These are phyloP conservation scores for Phallusia fumigata DNA, from an alignment of 23 tunicate species.

Conservation along the genomic window DNA sequence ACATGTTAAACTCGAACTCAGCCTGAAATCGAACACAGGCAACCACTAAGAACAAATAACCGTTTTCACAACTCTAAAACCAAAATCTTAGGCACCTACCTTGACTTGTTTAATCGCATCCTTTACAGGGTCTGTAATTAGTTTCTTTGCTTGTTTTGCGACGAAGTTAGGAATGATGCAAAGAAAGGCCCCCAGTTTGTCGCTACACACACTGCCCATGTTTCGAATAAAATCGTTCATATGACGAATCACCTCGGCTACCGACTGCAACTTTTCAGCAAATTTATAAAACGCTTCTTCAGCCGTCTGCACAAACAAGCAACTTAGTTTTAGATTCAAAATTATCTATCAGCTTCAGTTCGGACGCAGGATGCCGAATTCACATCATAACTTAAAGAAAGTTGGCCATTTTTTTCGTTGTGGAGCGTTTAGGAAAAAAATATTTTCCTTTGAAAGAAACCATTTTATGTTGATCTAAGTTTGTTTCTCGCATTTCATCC, in stretches of 20 bases:
- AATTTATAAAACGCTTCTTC: constrained; percentile 51
- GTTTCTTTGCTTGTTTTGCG: constrained; percentile 57
- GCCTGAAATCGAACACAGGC: constrained; percentile 17
- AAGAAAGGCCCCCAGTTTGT: constrained; percentile 48
- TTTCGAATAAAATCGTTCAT: constrained; percentile 46
- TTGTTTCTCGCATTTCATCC: no score
- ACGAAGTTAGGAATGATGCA: constrained; percentile 72
- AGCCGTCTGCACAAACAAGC: constrained; percentile 49
- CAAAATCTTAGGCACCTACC: constrained; percentile 14
- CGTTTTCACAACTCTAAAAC: no score
- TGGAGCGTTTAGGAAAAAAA: no score
- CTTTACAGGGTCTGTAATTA: constrained; percentile 45
- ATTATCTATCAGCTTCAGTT: no score
- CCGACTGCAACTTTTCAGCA: constrained; percentile 37
- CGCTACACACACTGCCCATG: constrained; percentile 55
- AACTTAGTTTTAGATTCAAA: no score
- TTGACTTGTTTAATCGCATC: constrained; percentile 43
- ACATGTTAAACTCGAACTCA: constrained; percentile 56
- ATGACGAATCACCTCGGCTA: constrained; percentile 25
- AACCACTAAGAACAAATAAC: not conserved
- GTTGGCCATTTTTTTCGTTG: no score
- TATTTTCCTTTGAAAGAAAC: no score
- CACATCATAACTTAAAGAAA: no score
- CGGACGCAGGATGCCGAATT: no score
- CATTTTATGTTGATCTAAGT: no score